A percentile compares a stretch with the other conserved stretches of the same genome.
Evolutionary conservation across 1,140 invertebrate species (phyloP).

Genomic region (Gonatopus flavifemur): DNA sequence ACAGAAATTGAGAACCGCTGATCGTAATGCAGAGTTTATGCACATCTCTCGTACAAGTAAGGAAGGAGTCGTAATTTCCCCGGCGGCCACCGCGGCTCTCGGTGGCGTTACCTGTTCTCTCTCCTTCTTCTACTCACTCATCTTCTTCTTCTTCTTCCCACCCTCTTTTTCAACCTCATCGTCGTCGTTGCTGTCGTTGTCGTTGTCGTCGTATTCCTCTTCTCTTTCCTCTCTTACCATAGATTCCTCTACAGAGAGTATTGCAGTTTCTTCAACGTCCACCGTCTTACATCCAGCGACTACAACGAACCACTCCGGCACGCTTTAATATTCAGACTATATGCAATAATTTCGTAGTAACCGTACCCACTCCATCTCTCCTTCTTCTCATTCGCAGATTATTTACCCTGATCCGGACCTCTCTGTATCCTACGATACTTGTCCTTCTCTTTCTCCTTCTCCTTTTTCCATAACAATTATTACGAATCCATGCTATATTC

Average conservation of each 20-base stretch:
- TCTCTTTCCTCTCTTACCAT: too few species aligned
- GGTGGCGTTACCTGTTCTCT: constrained; percentile 49
- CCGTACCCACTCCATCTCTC: constrained; percentile 36
- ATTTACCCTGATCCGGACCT: constrained; percentile 7
- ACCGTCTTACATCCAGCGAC: constrained; percentile 25
- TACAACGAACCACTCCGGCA: constrained; percentile 44
- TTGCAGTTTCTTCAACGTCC: constrained; percentile 29
- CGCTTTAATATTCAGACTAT: constrained; percentile 60
- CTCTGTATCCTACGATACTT: neutral
- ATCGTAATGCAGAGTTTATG: constrained; percentile 53
- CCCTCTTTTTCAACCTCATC: constrained; percentile 4
- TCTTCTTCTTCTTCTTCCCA: constrained; percentile 4
- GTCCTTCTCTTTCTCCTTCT: constrained; percentile 10
- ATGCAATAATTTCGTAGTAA: constrained; percentile 57
- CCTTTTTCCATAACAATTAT: neutral
- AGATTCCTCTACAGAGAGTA: too few species aligned
- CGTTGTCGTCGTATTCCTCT: too few species aligned
- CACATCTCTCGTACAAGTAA: constrained; percentile 51
- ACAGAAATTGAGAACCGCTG: constrained; percentile 49
- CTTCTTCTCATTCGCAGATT: neutral
- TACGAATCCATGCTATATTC: neutral
- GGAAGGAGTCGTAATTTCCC: constrained; percentile 55
- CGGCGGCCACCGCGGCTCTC: constrained; percentile 50
- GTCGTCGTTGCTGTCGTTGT: constrained; percentile 1
- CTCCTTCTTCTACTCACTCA: constrained; percentile 23